A percentile compares a stretch with the other conserved stretches of the same genome.
These are phyloP conservation scores for Danio choprae DNA, from an alignment of 2,797 vertebrate species.

Conservation along the genomic window DNA sequence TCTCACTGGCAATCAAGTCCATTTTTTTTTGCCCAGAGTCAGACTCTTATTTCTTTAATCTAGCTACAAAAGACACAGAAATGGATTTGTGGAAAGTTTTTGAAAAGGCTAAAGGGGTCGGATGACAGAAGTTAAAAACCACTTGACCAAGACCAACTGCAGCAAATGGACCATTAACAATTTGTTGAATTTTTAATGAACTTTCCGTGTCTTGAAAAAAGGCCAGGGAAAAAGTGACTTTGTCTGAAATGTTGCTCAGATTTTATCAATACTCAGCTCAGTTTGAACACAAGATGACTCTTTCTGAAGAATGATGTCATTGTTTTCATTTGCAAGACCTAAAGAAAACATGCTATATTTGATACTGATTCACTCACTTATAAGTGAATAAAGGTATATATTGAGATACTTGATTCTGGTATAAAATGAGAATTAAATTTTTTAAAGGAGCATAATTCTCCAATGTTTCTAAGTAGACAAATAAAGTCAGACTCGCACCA, in stretches of 20 bases:
- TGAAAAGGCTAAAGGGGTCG: slow-evolving; percentile 2
- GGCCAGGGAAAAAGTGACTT: not conserved
- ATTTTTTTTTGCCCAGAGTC: slow-evolving; percentile 12
- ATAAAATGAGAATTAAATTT: too few species aligned
- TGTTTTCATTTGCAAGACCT: not conserved
- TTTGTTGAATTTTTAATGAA: slow-evolving; percentile 23
- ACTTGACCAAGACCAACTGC: slow-evolving; percentile 26
- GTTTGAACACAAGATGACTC: not conserved
- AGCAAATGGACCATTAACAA: slow-evolving; percentile 33
- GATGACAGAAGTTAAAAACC: slow-evolving; percentile 33
- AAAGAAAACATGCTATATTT: slow-evolving; percentile 31
- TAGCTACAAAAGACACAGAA: slow-evolving; percentile 4
- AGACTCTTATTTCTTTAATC: slow-evolving; percentile 7
- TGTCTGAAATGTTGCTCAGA: not conserved
- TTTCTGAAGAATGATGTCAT: not conserved
- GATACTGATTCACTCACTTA: slow-evolving; percentile 26
- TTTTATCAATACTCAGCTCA: not conserved
- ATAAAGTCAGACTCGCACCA: too few species aligned
- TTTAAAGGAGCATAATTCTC: too few species aligned
- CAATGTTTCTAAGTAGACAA: too few species aligned
- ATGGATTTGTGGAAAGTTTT: slow-evolving; percentile 29
- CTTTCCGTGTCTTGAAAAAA: slow-evolving; percentile 10
- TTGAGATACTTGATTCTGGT: not conserved
- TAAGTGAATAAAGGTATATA: not conserved
- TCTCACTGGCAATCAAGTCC: not conserved